These are phyloP conservation scores for Semaprochilodus insignis DNA, from an alignment of 2,797 vertebrate genomes.

Conservation along the genomic window DNA sequence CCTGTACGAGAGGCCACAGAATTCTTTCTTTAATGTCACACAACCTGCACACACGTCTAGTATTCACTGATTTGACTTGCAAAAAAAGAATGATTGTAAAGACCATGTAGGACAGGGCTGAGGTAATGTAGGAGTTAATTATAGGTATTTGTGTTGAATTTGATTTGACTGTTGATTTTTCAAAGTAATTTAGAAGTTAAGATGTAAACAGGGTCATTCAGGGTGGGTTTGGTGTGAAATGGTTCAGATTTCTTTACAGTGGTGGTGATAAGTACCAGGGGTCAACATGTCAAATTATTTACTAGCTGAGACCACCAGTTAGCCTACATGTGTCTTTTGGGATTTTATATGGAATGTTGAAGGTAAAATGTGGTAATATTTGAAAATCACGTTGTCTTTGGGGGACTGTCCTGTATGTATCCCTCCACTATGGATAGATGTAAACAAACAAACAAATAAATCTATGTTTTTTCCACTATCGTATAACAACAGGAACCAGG, in stretches of 20 bases:
- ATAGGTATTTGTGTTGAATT: no score
- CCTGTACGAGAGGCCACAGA: background rate
- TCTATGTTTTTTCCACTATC: no score
- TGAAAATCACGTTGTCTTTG: background rate
- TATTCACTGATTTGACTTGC: slow-evolving; percentile 52
- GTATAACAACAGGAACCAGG: background rate
- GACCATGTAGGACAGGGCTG: no score
- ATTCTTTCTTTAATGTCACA: slow-evolving; percentile 55
- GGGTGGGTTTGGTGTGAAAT: background rate
- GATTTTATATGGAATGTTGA: background rate
- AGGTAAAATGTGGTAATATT: background rate
- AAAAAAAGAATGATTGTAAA: slow-evolving; percentile 50
- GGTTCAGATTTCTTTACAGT: background rate
- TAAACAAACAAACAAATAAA: background rate
- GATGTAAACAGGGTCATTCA: background rate
- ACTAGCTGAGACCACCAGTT: background rate
- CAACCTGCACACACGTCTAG: slow-evolving; percentile 55
- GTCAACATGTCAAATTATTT: background rate
- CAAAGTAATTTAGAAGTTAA: background rate
- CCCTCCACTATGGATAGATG: background rate
- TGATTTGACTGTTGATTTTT: no score
- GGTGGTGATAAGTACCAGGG: background rate
- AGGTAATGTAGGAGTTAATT: no score
- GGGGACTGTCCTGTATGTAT: background rate
- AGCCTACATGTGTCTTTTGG: background rate